phyloP scores from a whole-genome alignment of 1,140 invertebrate species.

The silkworm (Bombyx mori) region DNA sequence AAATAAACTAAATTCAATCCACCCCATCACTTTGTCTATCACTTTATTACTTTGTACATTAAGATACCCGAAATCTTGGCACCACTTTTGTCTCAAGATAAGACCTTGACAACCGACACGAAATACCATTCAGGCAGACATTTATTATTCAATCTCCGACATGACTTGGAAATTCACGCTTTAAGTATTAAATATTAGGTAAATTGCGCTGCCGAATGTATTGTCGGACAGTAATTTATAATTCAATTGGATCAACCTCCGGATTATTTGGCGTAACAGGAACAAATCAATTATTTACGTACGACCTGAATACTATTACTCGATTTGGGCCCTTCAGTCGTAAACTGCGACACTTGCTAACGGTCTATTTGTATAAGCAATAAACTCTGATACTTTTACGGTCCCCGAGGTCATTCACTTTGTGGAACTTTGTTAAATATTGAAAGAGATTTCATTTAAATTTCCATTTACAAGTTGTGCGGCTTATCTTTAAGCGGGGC shows the following conservation, averaged over 20 bases:
- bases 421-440: no score
- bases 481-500: no score
- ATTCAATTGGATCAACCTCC: constrained; percentile 16
- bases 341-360: constrained; percentile 1
- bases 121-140: background rate
- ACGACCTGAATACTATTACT: constrained; percentile 11
- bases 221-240: constrained; percentile 13
- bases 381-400: background rate
- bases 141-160: background rate
- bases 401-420: no score
- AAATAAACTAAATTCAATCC: background rate
- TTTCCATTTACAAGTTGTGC: no score
- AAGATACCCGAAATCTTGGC: background rate
- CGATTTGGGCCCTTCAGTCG: background rate
- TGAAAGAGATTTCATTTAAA: no score
- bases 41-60: background rate
- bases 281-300: constrained; percentile 17
- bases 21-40: background rate
- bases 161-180: background rate
- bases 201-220: background rate
- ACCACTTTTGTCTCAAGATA: background rate
- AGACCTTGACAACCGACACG: no score
- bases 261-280: constrained; percentile 19
- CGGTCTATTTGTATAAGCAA: background rate
- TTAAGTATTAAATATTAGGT: background rate